Evolutionary conservation across 92 coral and sea anemone species (phyloP).

Genomic region (Zoanthus sociatus): DNA sequence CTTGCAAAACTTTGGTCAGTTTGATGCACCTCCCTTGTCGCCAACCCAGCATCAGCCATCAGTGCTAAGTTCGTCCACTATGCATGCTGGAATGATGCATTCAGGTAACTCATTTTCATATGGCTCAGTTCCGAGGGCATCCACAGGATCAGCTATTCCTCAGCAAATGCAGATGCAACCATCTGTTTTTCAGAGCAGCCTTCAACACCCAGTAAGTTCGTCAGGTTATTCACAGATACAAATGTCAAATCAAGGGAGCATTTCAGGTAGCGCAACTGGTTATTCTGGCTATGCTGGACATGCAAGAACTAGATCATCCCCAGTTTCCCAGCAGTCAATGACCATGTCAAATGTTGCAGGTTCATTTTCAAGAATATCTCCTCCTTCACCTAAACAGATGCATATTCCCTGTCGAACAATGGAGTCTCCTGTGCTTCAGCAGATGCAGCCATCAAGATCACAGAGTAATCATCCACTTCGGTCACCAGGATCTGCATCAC

Average conservation of each 20-base stretch:
- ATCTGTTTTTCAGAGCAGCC: constrained; percentile 26
- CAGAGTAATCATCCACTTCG: constrained; percentile 30
- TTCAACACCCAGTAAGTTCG: constrained; percentile 39
- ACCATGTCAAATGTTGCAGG: constrained; percentile 22
- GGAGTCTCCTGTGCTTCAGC: constrained; percentile 44
- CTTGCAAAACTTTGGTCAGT: constrained; percentile 40
- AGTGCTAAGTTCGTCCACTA: constrained; percentile 20
- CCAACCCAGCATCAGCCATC: constrained; percentile 35
- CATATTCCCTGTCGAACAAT: constrained; percentile 27
- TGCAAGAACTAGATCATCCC: constrained; percentile 28
- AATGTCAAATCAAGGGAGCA: constrained; percentile 35
- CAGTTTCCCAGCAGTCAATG: constrained; percentile 36
- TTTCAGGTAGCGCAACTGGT: constrained; percentile 25
- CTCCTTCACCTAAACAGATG: constrained; percentile 48
- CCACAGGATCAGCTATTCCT: constrained; percentile 5
- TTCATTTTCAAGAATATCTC: constrained; percentile 40
- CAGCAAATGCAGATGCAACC: constrained; percentile 46
- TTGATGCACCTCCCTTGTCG: constrained; percentile 44
- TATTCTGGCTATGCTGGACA: constrained; percentile 33
- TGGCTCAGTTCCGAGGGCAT: constrained; percentile 33
- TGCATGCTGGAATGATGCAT: constrained; percentile 40
- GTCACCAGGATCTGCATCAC: constrained; percentile 57
- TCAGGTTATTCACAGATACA: constrained; percentile 36
- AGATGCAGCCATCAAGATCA: constrained; percentile 45
- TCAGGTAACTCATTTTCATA: constrained; percentile 30